Evolutionary conservation across 2,113 vertebrate genomes (phyloP).

Genomic region (Gallinago paraguaiae): DNA sequence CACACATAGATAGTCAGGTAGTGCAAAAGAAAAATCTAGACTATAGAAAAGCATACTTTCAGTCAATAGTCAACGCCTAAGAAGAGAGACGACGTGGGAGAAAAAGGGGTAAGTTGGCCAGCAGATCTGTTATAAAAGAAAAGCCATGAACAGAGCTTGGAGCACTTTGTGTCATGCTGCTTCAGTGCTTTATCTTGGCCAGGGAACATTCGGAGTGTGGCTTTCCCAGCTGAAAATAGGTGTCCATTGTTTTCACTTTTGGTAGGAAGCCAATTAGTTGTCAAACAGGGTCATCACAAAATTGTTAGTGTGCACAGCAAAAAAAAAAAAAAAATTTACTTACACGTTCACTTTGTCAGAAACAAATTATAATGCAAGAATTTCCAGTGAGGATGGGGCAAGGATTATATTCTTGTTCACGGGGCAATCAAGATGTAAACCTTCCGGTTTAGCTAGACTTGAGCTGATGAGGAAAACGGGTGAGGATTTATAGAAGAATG

Average conservation of each 20-base stretch:
- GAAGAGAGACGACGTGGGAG: background rate
- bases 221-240: constrained; percentile 58
- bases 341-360: background rate
- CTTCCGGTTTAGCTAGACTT: background rate
- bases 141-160: background rate
- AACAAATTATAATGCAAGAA: background rate
- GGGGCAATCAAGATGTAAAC: background rate
- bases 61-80: background rate
- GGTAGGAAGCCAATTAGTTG: constrained; percentile 16
- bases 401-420: background rate
- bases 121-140: background rate
- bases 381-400: background rate
- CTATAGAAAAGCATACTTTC: background rate
- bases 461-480: background rate
- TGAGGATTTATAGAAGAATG: background rate
- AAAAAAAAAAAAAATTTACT: background rate
- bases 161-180: background rate
- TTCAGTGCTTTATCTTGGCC: background rate
- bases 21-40: background rate
- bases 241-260: constrained; percentile 17
- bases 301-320: background rate
- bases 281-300: background rate
- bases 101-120: background rate
- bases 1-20: background rate
- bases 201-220: constrained; percentile 8